phyloP scores from a whole-genome alignment of 2,797 vertebrate genomes.

The Eutrigla gurnardus region DNA sequence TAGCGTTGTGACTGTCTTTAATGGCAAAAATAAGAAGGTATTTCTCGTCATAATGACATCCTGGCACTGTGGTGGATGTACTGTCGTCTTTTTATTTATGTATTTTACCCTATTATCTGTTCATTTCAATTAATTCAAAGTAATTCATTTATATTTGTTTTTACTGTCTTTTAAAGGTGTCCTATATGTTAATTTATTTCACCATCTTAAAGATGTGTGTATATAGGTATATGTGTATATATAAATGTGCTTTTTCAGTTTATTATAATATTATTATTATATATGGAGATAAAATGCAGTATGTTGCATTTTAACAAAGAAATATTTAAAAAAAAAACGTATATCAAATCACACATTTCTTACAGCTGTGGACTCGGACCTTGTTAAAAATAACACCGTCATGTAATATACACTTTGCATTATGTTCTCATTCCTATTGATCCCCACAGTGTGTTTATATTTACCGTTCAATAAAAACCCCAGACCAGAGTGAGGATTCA shows the following conservation, averaged over 20 bases:
- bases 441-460: constrained; percentile 33
- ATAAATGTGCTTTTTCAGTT: too few species aligned
- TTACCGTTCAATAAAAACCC: too few species aligned
- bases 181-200: too few species aligned
- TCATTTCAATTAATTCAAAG: too few species aligned
- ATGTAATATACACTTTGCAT: neutral
- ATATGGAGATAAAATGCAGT: neutral
- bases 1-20: neutral
- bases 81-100: neutral
- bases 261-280: neutral
- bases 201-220: too few species aligned
- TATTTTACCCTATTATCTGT: too few species aligned
- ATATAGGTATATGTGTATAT: too few species aligned
- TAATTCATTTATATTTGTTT: too few species aligned
- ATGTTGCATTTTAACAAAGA: neutral
- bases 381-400: too few species aligned
- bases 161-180: too few species aligned
- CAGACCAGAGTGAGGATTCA: constrained; percentile 24
- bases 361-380: neutral
- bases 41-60: neutral
- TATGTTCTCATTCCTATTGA: constrained; percentile 18
- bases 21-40: neutral
- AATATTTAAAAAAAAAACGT: neutral
- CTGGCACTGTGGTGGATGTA: neutral
- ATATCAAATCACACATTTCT: neutral